Percentiles rank a stretch among this genome's conserved stretches.
These are phyloP conservation scores for Campylomormyrus numenius DNA, from an alignment of 2,113 vertebrate species.

Conservation along the genomic window DNA sequence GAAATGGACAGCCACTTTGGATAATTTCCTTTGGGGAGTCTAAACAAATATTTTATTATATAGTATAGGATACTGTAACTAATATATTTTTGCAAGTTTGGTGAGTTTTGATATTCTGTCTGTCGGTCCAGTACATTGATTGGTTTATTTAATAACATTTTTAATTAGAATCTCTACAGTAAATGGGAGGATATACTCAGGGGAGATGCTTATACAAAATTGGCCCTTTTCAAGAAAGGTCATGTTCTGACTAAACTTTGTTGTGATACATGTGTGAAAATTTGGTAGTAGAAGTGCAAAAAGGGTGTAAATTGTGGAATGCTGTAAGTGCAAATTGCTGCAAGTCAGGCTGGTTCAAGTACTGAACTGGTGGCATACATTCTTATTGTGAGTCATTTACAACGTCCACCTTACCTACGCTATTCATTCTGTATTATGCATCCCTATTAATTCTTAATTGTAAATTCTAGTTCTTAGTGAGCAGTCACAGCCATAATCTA, in stretches of 20 bases:
- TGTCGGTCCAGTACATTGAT: background rate
- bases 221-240: background rate
- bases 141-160: background rate
- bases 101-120: background rate
- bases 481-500: background rate
- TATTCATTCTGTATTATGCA: background rate
- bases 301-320: slow-evolving; percentile 5
- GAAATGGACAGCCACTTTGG: background rate
- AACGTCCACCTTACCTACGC: background rate
- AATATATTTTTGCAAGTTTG: background rate
- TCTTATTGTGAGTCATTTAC: background rate
- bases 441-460: background rate
- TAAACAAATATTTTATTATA: background rate
- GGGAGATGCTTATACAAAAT: background rate
- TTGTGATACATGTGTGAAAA: slow-evolving; percentile 4
- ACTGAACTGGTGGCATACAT: background rate
- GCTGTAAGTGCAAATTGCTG: background rate
- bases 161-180: background rate
- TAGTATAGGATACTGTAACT: background rate
- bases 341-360: background rate
- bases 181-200: background rate
- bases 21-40: background rate
- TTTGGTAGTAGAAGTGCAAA: background rate
- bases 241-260: background rate
- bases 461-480: background rate